A percentile compares a stretch with the other conserved stretches of the same genome.
phyloP scores from a whole-genome alignment of 2,113 vertebrate genomes.

The Cynoglossus semilaevis region DNA sequence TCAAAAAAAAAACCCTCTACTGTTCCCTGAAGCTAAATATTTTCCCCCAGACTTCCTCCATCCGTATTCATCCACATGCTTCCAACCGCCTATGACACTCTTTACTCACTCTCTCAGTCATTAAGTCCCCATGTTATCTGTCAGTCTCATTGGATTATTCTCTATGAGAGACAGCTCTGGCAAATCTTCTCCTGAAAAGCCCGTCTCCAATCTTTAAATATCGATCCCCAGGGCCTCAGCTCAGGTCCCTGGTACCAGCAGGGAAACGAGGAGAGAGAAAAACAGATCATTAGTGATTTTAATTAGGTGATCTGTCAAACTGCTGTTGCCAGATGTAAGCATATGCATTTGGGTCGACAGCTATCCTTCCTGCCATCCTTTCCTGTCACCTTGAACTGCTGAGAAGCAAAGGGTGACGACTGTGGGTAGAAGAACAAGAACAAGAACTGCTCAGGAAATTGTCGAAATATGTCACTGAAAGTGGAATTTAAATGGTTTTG shows the following conservation, averaged over 20 bases:
- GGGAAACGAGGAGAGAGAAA: constrained; percentile 62
- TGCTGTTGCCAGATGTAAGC: constrained; percentile 73
- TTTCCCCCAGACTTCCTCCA: constrained; percentile 22
- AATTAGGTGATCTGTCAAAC: constrained; percentile 81
- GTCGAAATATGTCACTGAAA: constrained; percentile 57
- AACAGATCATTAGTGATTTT: constrained; percentile 81
- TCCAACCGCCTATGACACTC: constrained; percentile 23
- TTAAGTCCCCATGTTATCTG: constrained; percentile 51
- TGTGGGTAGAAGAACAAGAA: constrained; percentile 49
- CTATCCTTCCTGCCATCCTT: constrained; percentile 67
- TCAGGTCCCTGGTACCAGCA: constrained; percentile 67
- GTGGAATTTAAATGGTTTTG: no score
- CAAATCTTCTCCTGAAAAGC: constrained; percentile 63
- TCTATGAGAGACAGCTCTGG: constrained; percentile 64
- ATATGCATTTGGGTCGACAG: constrained; percentile 71
- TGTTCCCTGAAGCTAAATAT: not conserved
- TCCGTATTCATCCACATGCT: constrained; percentile 7
- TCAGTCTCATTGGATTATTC: constrained; percentile 67
- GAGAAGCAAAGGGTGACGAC: constrained; percentile 46
- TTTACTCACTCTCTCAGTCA: constrained; percentile 44
- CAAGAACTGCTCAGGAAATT: constrained; percentile 49
- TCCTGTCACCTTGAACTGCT: constrained; percentile 68
- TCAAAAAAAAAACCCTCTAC: no score
- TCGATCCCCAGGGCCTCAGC: constrained; percentile 66
- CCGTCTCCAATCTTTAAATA: constrained; percentile 75